Evolutionary conservation across 2,797 vertebrate genomes (phyloP).

Genomic region (Siniperca obscura): DNA sequence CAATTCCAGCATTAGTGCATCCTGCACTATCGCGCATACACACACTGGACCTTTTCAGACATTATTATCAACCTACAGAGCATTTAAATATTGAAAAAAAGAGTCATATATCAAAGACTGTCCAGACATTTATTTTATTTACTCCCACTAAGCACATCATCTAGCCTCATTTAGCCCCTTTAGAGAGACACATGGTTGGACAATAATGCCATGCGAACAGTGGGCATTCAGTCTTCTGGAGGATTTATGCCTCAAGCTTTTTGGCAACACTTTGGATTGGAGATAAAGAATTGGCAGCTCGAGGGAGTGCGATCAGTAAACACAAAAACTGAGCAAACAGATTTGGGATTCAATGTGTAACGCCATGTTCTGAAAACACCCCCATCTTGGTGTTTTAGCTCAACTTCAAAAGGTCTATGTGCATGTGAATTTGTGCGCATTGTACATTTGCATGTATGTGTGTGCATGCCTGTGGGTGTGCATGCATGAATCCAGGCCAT

Average conservation of each 20-base stretch:
- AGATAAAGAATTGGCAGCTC: conserved; percentile 69
- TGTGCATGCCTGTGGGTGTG: conserved; percentile 42
- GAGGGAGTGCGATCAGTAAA: conserved; percentile 59
- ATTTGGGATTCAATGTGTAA: conserved; percentile 65
- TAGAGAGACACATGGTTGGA: conserved; percentile 66
- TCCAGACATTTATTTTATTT: conserved; percentile 53
- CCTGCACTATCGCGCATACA: background rate
- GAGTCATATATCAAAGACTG: conserved; percentile 14
- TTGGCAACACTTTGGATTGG: conserved; percentile 65
- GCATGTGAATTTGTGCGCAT: background rate
- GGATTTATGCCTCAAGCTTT: conserved; percentile 74
- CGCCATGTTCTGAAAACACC: conserved; percentile 61
- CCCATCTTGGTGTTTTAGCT: conserved; percentile 48
- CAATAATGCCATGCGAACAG: conserved; percentile 57
- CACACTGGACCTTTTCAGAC: background rate
- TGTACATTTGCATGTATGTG: conserved; percentile 25
- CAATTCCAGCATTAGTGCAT: background rate
- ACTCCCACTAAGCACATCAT: conserved; percentile 56
- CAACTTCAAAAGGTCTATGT: conserved; percentile 60
- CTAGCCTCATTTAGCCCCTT: conserved; percentile 68
- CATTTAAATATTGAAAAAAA: conserved; percentile 34
- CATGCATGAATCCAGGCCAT: conserved; percentile 30
- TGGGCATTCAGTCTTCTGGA: conserved; percentile 62
- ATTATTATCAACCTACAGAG: background rate
- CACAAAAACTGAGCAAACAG: conserved; percentile 58